Base-by-base conservation (phyloP, 2,888 invertebrate genomes). In the Hydriomena furcata region DNA sequence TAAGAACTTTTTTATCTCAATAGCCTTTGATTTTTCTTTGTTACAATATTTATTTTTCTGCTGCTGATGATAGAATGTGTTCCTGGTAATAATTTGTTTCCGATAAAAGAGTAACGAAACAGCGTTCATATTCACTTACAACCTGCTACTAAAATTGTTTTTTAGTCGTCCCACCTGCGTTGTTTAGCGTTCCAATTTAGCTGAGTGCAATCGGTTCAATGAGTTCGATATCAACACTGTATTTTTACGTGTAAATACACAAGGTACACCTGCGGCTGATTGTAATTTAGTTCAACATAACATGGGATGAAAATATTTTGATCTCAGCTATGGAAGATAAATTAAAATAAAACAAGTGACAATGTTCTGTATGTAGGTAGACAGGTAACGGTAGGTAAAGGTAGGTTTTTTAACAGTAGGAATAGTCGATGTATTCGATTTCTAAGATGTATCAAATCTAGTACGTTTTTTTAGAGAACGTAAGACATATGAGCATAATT, bases 101-200 rank as follows among this genome's bases (percentile, higher is more conserved):
- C 17, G 38, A 45, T 8, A 23, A 31, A 35, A n/a, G 2, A 23
- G 11, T 17, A 3, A 3, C 32, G 5, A 8, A 23, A 40, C 41
- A 30, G 4, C 8, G 6, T 20, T 23, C 13, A 38, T 24, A 34
- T 24, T 34, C 24, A 30, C 38, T n/a, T 46, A 49, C 56, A 55
- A 40, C 44, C 47, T 35, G 41, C 45, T 54, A 55, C 58, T 60
- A 58, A 42, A 44, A 37, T 47, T 31, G 60, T 62, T 62, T 60
- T 59, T 61, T 60, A 54, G 62, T 60, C 35, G 37, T 52, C 47
- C 40, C 61, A 64, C 62, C 62, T 62, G 61, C 55, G 58, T 56
- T 60, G 58, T 58, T 60, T 56, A 52, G 51, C 42, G 53, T 47
- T 58, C 52, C 52, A 58, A 60, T 60, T 53, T 51, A 32, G 50